phyloP scores from a whole-genome alignment of 2,113 vertebrate species.

The Rhabdornis inornatus region DNA sequence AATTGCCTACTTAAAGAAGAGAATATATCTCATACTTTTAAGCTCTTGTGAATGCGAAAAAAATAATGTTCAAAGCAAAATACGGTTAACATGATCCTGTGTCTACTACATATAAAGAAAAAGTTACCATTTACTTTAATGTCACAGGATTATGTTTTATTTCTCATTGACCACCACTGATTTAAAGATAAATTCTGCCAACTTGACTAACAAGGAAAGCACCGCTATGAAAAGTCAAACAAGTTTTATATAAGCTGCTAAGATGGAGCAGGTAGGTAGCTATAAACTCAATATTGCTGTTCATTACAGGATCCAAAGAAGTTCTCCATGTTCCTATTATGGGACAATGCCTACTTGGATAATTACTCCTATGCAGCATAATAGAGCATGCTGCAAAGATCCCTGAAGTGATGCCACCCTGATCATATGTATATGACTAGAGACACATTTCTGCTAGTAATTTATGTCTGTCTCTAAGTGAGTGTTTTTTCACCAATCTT shows the following conservation, averaged over 20 bases:
- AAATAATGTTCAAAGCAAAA: neutral
- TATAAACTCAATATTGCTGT: neutral
- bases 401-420: neutral
- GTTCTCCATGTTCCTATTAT: neutral
- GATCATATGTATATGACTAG: neutral
- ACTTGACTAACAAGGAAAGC: neutral
- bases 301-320: neutral
- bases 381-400: neutral
- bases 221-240: neutral
- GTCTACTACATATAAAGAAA: neutral
- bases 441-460: neutral
- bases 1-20: neutral
- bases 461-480: neutral
- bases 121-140: neutral
- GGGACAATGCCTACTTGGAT: neutral
- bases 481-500: neutral
- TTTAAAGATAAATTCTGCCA: neutral
- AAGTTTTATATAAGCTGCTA: neutral
- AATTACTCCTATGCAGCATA: neutral
- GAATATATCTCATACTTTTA: neutral
- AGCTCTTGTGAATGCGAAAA: neutral
- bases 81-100: neutral
- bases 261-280: neutral
- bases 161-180: neutral
- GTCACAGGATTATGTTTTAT: neutral